Conservation (phyloP, 2,888 invertebrate species). For the Noctua fimbriata region DNA sequence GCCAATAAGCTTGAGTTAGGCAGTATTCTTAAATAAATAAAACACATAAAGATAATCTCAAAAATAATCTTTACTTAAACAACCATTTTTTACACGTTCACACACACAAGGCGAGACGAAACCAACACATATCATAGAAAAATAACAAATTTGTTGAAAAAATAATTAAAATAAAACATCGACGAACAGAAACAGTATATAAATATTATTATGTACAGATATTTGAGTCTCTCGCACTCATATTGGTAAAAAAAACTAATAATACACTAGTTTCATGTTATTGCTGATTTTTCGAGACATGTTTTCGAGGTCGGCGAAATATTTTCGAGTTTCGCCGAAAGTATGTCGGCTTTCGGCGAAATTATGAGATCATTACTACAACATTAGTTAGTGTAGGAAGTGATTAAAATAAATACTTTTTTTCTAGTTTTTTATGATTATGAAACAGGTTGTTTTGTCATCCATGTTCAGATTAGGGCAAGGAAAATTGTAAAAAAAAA, state of each 20-base stretch:
- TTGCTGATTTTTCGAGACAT: constrained; percentile 35
- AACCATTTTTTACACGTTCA: constrained; percentile 70
- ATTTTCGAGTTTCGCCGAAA: not conserved
- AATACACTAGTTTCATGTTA: constrained; percentile 57
- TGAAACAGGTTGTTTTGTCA: not conserved
- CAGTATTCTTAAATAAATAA: constrained; percentile 19
- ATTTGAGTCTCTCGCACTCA: constrained; percentile 63
- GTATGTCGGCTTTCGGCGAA: constrained; percentile 6
- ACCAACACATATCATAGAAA: constrained; percentile 61
- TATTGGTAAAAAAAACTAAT: constrained; percentile 62
- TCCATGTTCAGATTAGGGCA: not conserved
- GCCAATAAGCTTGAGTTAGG: not conserved
- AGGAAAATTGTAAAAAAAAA: not conserved
- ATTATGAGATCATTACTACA: constrained; percentile 55
- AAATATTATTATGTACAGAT: constrained; percentile 81
- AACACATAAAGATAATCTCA: constrained; percentile 65
- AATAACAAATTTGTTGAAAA: constrained; percentile 66
- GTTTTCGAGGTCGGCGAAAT: not conserved
- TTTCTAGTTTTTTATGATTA: not conserved
- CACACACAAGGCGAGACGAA: constrained; percentile 58
- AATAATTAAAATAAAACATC: constrained; percentile 58
- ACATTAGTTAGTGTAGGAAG: constrained; percentile 27
- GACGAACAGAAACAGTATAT: constrained; percentile 72
- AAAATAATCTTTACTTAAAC: constrained; percentile 73
- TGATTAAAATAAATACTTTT: constrained; percentile 3